Evolutionary conservation across 2,888 invertebrate species (phyloP).

Genomic region (Dascillus cervinus): DNA sequence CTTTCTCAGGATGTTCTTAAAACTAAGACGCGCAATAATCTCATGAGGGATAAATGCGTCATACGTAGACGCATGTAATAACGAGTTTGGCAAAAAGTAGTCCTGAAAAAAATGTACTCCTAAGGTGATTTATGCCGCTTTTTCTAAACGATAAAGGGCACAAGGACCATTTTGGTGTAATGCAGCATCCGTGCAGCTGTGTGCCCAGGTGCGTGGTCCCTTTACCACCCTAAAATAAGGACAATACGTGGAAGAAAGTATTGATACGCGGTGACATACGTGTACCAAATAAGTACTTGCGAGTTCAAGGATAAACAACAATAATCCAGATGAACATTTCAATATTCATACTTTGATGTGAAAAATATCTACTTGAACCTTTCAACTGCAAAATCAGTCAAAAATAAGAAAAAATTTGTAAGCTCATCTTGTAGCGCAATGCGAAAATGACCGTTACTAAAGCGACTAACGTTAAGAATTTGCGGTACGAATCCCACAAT

Average conservation of each 20-base stretch:
- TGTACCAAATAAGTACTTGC: constrained; percentile 9
- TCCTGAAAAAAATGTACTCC: constrained; percentile 27
- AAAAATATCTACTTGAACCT: too few relatives aligned
- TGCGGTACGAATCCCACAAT: too few relatives aligned
- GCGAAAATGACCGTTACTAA: too few relatives aligned
- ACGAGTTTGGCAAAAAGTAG: constrained; percentile 29
- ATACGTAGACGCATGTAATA: constrained; percentile 23
- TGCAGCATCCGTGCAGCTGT: constrained; percentile 42
- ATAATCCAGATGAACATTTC: too few relatives aligned
- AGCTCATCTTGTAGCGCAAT: too few relatives aligned
- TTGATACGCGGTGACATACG: constrained; percentile 25
- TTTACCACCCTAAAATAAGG: constrained; percentile 35
- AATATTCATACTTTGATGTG: too few relatives aligned
- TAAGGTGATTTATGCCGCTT: constrained; percentile 30
- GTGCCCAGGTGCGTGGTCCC: constrained; percentile 42
- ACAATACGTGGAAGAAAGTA: constrained; percentile 38
- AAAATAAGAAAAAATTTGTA: too few relatives aligned
- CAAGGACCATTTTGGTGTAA: constrained; percentile 31
- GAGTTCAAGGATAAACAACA: constrained; percentile 16
- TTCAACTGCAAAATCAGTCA: too few relatives aligned
- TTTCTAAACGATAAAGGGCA: constrained; percentile 20
- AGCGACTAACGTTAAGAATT: too few relatives aligned
- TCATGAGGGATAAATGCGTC: too few relatives aligned
- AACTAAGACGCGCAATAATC: too few relatives aligned
- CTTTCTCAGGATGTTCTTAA: too few relatives aligned